Conservation (phyloP, 2,797 vertebrate species). For the Gambelia wislizenii region DNA sequence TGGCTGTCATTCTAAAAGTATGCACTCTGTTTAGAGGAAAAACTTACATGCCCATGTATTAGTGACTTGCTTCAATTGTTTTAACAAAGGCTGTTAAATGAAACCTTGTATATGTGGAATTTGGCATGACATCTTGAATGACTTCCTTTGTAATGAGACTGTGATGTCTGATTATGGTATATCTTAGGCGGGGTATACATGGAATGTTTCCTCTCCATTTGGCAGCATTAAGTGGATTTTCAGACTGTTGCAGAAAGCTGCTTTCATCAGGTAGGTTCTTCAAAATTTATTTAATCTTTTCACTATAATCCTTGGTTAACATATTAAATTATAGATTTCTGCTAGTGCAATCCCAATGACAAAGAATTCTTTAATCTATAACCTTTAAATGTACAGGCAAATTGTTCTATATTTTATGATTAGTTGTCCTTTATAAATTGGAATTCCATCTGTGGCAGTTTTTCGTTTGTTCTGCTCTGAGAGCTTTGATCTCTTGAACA, state of each 20-base stretch:
- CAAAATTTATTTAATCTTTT: conserved; percentile 4
- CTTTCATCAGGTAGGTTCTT: conserved; percentile 90
- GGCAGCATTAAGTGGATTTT: conserved; percentile 98
- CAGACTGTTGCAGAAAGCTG: conserved; percentile 98
- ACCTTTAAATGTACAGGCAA: background rate
- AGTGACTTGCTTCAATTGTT: conserved; percentile 30
- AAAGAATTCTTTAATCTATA: background rate
- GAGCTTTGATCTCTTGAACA: background rate
- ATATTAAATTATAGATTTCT: background rate
- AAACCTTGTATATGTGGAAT: conserved; percentile 2
- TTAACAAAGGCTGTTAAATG: conserved; percentile 35
- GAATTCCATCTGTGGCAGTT: background rate
- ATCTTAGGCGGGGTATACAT: conserved; percentile 92
- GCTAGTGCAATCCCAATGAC: background rate
- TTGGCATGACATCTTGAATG: conserved; percentile 54
- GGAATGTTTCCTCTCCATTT: conserved; percentile 99
- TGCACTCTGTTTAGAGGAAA: conserved; percentile 21
- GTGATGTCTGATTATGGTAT: conserved; percentile 76
- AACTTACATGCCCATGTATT: background rate
- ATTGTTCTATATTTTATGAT: background rate
- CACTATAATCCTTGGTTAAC: conserved; percentile 16
- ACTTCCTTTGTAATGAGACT: conserved; percentile 68
- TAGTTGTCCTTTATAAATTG: background rate
- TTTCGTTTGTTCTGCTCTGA: background rate
- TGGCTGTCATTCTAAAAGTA: conserved; percentile 1